Evolutionary conservation across 2,113 vertebrate genomes (phyloP), one percentile per base, ranked within the genome.

Genomic region (Calonectris borealis): DNA sequence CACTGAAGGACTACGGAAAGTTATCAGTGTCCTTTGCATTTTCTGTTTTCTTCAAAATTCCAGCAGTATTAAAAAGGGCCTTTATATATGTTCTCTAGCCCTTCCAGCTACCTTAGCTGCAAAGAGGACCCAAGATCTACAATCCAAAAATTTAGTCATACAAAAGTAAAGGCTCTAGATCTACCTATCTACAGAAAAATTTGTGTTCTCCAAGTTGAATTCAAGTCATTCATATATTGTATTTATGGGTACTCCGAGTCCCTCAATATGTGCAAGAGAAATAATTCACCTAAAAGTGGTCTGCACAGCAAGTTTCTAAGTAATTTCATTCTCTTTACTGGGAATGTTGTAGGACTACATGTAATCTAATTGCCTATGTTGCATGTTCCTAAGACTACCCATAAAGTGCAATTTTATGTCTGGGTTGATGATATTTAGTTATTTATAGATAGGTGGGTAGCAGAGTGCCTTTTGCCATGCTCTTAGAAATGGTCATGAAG

Each of bases 271-370:
- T n/a, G 8, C 38, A 79, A 77, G n/a, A 86, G 36, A 92, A 86
- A 92, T 58, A 68, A 72, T 62, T 95, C 73, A 94, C 75, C 29
- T 90, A 70, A 40, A 89, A 86, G 34, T 11, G 22, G 24, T 46
- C 82, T 65, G 58, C 83, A 93, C 70, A 88, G 66, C 29, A 85
- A 75, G 48, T 85, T 88, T 90, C 48, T n/a, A 73, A 58, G 58
- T 96, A 93, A 97, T 94, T 90, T 88, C 70, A 95, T 97, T 97
- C 82, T 60, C 64, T 94, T 65, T 76, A 93, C 54, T 85, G 49
- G 29, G 54, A 92, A 60, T 34, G 13, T 55, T 89, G 34, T 89
- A 91, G 64, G 72, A 92, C 66, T 78, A 78, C 60, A 81, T 25
- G 31, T 96, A 97, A 97, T 95, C 86, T 52, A 90, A 92, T 95